Conservation (phyloP, 1,140 invertebrate species). For the Asbolus verrucosus region DNA sequence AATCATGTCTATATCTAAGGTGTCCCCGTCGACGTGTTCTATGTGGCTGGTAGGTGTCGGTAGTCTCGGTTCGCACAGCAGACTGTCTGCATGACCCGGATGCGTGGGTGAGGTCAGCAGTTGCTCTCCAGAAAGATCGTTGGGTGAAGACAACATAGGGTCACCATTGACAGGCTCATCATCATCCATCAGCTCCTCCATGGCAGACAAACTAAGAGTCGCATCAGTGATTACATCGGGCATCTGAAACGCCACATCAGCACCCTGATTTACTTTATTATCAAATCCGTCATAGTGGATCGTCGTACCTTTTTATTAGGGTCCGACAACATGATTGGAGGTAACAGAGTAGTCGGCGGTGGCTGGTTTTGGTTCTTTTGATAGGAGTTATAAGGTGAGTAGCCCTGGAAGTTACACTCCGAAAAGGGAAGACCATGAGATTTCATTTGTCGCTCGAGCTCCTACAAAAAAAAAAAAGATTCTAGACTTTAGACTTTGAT, state of each 20-base stretch:
- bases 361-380: slow-evolving; percentile 67
- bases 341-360: slow-evolving; percentile 58
- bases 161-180: slow-evolving; percentile 77
- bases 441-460: slow-evolving; percentile 78
- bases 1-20: slow-evolving; percentile 65
- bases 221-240: slow-evolving; percentile 71
- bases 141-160: slow-evolving; percentile 70
- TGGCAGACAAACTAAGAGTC: slow-evolving; percentile 75
- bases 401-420: slow-evolving; percentile 69
- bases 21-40: slow-evolving; percentile 62
- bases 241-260: slow-evolving; percentile 64
- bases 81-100: slow-evolving; percentile 55
- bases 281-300: slow-evolving; percentile 46
- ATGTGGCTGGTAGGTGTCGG: slow-evolving; percentile 63
- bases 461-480: slow-evolving; percentile 65
- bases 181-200: slow-evolving; percentile 87
- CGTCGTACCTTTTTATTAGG: slow-evolving; percentile 63
- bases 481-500: slow-evolving; percentile 11
- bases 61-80: slow-evolving; percentile 60
- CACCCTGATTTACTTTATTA: not conserved
- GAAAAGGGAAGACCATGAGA: slow-evolving; percentile 75
- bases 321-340: slow-evolving; percentile 58
- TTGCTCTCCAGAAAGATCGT: slow-evolving; percentile 60
- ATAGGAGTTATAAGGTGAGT: slow-evolving; percentile 62
- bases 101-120: slow-evolving; percentile 60